Conservation (phyloP, 2,113 vertebrate species). For the Erinaceus europaeus region DNA sequence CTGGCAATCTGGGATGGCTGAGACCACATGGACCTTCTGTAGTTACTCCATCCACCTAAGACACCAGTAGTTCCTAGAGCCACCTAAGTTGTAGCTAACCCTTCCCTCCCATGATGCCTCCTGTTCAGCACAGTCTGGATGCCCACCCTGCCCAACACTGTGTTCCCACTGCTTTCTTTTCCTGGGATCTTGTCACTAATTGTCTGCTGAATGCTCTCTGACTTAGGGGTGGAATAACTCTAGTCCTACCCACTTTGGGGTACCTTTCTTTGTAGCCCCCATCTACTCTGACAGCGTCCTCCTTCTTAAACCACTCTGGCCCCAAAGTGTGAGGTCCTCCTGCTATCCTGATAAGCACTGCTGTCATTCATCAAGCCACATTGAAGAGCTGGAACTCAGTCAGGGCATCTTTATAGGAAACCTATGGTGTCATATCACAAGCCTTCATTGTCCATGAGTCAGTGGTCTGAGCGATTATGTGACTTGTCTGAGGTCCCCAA, state of each 20-base stretch:
- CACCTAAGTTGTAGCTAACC: background rate
- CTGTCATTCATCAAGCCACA: background rate
- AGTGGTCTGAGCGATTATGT: background rate
- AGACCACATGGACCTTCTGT: background rate
- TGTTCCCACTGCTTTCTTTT: constrained; percentile 26
- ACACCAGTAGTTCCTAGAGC: background rate
- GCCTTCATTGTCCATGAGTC: constrained; percentile 13
- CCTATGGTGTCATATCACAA: constrained; percentile 10
- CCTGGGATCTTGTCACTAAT: constrained; percentile 5
- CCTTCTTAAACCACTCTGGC: background rate
- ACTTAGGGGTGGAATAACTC: background rate
- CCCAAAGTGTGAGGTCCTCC: background rate
- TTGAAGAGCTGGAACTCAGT: background rate
- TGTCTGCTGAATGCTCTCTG: background rate
- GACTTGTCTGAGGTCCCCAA: background rate
- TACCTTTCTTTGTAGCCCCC: background rate
- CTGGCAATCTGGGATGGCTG: constrained; percentile 14
- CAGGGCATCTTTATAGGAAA: background rate
- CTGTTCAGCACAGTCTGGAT: background rate
- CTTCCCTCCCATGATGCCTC: background rate
- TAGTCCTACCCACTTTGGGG: background rate
- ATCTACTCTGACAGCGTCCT: background rate
- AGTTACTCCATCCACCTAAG: background rate
- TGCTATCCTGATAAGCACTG: background rate
- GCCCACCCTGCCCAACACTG: background rate